These are phyloP conservation scores for Phacellophora camtschatica DNA, from an alignment of 30 jellyfish, hydroid and myxozoan genomes.

Conservation along the genomic window DNA sequence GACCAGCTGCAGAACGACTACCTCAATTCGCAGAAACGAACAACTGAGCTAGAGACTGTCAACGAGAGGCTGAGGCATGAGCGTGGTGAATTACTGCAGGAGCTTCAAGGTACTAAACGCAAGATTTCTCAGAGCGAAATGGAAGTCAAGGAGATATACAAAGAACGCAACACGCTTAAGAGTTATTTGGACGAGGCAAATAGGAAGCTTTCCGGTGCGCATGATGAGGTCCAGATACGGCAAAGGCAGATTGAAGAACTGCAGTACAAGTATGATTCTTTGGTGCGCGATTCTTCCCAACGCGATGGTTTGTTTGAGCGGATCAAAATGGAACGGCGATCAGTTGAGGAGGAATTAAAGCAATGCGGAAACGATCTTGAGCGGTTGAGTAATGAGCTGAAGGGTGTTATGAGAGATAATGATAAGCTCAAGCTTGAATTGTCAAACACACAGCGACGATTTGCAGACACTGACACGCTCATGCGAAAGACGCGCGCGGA, in stretches of 20 bases:
- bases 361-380: constrained; percentile 84
- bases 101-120: constrained; percentile 79
- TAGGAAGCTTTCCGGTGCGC: constrained; percentile 63
- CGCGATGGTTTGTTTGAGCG: constrained; percentile 83
- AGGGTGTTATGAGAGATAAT: constrained; percentile 67
- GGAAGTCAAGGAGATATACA: constrained; percentile 67
- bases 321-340: constrained; percentile 78
- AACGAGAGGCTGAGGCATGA: constrained; percentile 90
- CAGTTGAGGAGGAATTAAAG: constrained; percentile 88
- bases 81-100: constrained; percentile 84
- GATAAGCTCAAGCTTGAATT: constrained; percentile 72
- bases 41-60: constrained; percentile 81
- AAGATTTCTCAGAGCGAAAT: constrained; percentile 70
- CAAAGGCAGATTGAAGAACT: constrained; percentile 90
- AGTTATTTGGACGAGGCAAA: constrained; percentile 82
- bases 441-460: constrained; percentile 60
- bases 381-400: constrained; percentile 73
- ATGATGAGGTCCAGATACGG: constrained; percentile 74
- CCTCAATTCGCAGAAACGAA: constrained; percentile 80
- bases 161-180: constrained; percentile 70
- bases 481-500: constrained; percentile 75
- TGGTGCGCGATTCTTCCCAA: constrained; percentile 81
- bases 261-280: constrained; percentile 86
- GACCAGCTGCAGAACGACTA: constrained; percentile 90
- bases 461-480: constrained; percentile 66